Percentiles rank a stretch among this genome's conserved stretches.
These are phyloP conservation scores for Puma concolor DNA, from an alignment of 2,113 vertebrate genomes.

Conservation along the genomic window DNA sequence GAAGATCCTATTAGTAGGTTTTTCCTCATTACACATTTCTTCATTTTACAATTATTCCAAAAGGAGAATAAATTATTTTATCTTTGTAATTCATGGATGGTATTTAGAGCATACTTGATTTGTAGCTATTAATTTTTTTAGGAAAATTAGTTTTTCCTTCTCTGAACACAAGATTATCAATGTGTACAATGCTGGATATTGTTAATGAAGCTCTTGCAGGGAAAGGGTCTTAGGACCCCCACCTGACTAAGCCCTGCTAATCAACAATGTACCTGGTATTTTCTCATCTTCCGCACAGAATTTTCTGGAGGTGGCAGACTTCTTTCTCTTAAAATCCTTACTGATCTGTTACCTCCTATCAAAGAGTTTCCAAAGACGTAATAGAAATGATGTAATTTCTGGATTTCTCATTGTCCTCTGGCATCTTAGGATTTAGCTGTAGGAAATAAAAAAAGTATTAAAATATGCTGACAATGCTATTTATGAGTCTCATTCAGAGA, in stretches of 20 bases:
- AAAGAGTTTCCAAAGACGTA: conserved; percentile 74
- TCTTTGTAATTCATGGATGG: neutral
- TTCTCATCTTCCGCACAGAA: conserved; percentile 59
- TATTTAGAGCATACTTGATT: neutral
- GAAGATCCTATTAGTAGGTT: neutral
- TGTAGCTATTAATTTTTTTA: neutral
- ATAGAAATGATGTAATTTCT: conserved; percentile 70
- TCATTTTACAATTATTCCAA: neutral
- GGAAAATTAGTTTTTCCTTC: neutral
- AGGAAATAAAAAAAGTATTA: neutral
- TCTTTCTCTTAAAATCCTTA: conserved; percentile 51
- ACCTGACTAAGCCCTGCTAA: neutral
- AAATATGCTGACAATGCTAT: neutral
- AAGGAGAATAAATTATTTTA: neutral
- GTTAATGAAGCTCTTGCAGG: neutral
- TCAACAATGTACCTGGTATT: conserved; percentile 53
- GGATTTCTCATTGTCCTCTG: conserved; percentile 31
- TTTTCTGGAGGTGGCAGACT: neutral
- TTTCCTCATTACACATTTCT: neutral
- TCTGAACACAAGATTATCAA: neutral
- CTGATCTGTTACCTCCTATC: neutral
- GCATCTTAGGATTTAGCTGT: conserved; percentile 66
- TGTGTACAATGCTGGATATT: neutral
- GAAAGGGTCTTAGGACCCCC: neutral
- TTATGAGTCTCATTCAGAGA: neutral